Evolutionary conservation across 2,113 vertebrate genomes (phyloP), one percentile per base, ranked within the genome.

Genomic region (Aegithalos caudatus): DNA sequence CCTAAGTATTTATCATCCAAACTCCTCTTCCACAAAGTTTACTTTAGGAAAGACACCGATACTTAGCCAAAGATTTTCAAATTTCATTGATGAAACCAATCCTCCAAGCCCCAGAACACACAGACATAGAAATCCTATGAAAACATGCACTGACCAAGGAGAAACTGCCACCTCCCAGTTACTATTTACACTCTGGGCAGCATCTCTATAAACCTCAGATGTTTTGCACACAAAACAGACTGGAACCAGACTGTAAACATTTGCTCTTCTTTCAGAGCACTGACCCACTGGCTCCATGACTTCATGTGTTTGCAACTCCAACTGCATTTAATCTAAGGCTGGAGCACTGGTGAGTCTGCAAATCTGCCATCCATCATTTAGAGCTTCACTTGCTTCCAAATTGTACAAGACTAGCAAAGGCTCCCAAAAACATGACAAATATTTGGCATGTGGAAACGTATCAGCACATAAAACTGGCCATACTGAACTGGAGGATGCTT

Each of bases 271-370:
- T 73, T 86, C 72, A 95, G 95, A 81, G 84, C 79, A 72, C 51
- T 95, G 95, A 95, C 88, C 97, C 90, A 86, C 51, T 81, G 95
- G 94, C 94, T 97, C 96, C 94, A 92, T 95, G 94, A 96, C 95
- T 95, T 97, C 92, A 97, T 87, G 66, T 57, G 67, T 93, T 84
- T 97, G 92, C 79, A 94, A 89, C 92, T 96, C 88, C 25, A 87
- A 91, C 53, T 91, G 83, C 86, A 89, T 89, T 92, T 94, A 44
- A 94, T 84, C 81, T 33, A 71, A 74, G 1, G 21, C 62, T 73
- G 90, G 69, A 66, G 90, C 53, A 88, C 37, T 15, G 88, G 84
- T 71, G 91, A 95, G 86, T 88, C 92, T 94, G 92, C 87, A 92
- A 72, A 93, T 88, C 88, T 78, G 51, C 87, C 67, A 91, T 94